Evolutionary conservation across 1,140 invertebrate genomes (phyloP).

Genomic region (Lasioglossum baleicum): DNA sequence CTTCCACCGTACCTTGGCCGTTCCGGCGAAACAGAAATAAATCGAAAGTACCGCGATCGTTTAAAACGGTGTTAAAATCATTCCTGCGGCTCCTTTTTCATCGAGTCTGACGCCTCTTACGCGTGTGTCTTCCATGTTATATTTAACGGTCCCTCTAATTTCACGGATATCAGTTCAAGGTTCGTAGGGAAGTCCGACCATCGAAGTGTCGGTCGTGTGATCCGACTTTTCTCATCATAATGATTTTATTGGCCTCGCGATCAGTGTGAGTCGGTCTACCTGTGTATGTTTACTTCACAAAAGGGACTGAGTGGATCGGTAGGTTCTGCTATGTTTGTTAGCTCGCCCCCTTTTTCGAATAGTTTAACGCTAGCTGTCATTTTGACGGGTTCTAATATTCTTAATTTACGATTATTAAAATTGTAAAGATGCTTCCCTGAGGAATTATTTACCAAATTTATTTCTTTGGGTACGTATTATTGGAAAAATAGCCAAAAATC

Average conservation of each 20-base stretch:
- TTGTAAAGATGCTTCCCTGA: too few relatives aligned
- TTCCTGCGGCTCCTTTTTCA: background rate
- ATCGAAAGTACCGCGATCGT: conserved; percentile 26
- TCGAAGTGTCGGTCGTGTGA: background rate
- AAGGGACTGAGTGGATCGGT: too few relatives aligned
- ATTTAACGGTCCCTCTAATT: conserved; percentile 16
- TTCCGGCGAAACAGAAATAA: conserved; percentile 2
- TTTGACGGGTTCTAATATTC: too few relatives aligned
- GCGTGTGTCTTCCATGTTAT: background rate
- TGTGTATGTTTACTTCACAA: conserved; percentile 81
- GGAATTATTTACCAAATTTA: too few relatives aligned
- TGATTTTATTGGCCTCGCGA: background rate
- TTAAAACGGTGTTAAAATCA: conserved; percentile 31
- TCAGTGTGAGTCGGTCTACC: conserved; percentile 71
- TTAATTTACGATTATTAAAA: too few relatives aligned
- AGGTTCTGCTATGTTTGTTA: too few relatives aligned
- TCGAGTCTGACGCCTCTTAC: background rate
- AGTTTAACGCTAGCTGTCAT: too few relatives aligned
- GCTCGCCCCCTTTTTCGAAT: too few relatives aligned
- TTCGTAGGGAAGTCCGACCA: background rate
- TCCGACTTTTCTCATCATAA: background rate
- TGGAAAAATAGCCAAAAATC: too few relatives aligned
- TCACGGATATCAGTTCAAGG: conserved; percentile 32
- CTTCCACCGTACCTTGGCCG: too few relatives aligned
- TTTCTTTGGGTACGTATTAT: too few relatives aligned